Conservation (phyloP, 2,113 vertebrate species). For the Telmatochromis bifrenatus region DNA sequence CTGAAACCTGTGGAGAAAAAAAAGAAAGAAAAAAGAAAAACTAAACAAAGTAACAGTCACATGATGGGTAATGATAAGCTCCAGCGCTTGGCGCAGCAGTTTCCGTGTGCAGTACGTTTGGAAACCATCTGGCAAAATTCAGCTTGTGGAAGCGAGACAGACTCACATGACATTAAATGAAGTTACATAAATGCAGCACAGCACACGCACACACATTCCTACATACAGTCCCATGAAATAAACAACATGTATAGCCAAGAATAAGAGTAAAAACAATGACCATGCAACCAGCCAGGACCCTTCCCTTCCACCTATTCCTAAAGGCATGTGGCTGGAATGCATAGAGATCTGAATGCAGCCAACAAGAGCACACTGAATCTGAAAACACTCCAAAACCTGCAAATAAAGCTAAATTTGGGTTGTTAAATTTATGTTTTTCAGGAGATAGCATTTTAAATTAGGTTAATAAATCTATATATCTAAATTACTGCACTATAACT, state of each 20-base stretch:
- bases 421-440: background rate
- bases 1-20: slow-evolving; percentile 54
- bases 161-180: background rate
- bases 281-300: slow-evolving; percentile 33
- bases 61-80: background rate
- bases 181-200: background rate
- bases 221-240: slow-evolving; percentile 12
- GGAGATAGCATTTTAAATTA: background rate
- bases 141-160: background rate
- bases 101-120: background rate
- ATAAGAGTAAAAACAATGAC: slow-evolving; percentile 57
- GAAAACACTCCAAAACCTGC: background rate
- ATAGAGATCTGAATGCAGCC: background rate
- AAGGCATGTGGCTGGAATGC: slow-evolving; percentile 24
- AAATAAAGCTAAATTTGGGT: background rate
- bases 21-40: background rate
- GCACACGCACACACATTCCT: background rate
- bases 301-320: slow-evolving; percentile 60
- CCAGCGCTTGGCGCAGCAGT: background rate
- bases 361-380: background rate
- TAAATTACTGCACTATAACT: background rate
- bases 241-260: slow-evolving; percentile 42
- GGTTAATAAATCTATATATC: background rate
- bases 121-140: background rate
- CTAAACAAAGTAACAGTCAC: slow-evolving; percentile 15